Evolutionary conservation across 2,888 invertebrate genomes (phyloP), one percentile per base, ranked within the genome.

Genomic region (Epistrophe eligans): DNA sequence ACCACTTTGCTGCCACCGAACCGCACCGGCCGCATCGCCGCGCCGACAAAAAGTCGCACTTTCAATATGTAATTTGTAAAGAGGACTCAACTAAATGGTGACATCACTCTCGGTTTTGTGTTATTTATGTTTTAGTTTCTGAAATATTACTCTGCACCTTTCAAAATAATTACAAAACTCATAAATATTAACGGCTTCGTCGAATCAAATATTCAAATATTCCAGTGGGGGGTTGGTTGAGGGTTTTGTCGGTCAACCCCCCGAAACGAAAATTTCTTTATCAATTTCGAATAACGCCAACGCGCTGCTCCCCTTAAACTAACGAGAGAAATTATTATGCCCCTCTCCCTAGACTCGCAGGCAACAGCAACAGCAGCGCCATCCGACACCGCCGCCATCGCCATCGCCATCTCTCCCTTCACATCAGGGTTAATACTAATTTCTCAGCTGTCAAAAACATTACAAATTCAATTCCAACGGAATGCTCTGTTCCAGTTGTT

Each of bases 131-230:
- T 62, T n/a, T 71, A 58, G 57, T 71, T 57, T 64, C 66, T 48
- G 64, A 82, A 71, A 76, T 80, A 72, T 77, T 52, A 72, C 73
- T 77, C 57, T 60, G 64, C 79, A 83, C 79, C 76, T 87, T 87
- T 87, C 76, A 79, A 79, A 83, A 74, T 87, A 87, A 87, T 87
- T 87, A 83, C 79, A 76, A 87, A 83, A 79, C 76, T 83, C 87
- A 87, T 83, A 83, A 87, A 87, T 87, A 83, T 83, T 83, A 83
- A 83, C 55, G 76, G 58, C 55, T 28, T 50, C 52, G 48, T 50
- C 58, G 48, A 83, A 87, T 83, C 83, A 87, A 76, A 72, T 87
- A 87, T 87, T 83, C 87, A 87, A 87, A 83, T 87, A 82, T 79
- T 50, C 38, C 10, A 70, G 17, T 32, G 35, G 7, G 45, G 45